These are phyloP conservation scores for Piprites chloris DNA, from an alignment of 2,113 vertebrate species.

Conservation along the genomic window DNA sequence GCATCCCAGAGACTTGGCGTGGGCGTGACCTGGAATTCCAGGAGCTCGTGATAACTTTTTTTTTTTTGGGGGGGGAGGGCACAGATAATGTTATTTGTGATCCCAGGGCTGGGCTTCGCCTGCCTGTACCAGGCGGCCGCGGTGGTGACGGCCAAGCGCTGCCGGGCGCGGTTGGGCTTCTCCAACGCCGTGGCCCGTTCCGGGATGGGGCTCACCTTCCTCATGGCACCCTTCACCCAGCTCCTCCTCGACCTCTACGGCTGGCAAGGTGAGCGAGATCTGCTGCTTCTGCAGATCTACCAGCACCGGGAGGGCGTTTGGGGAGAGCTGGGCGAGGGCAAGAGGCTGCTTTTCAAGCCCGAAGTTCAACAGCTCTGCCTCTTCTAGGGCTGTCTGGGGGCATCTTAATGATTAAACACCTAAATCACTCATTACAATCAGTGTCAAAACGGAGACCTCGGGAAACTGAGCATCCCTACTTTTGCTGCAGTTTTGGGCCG, in stretches of 20 bases:
- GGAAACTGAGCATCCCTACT: not conserved
- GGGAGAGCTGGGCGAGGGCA: not conserved
- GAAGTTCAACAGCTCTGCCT: not conserved
- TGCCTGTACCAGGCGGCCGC: slow-evolving; percentile 86
- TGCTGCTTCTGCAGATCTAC: fast-evolving
- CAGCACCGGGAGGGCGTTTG: fast-evolving
- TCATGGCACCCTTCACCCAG: slow-evolving; percentile 87
- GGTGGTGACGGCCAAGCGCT: slow-evolving; percentile 82
- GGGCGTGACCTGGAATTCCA: fast-evolving
- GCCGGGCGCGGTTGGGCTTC: slow-evolving; percentile 81
- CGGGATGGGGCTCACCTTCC: slow-evolving; percentile 91
- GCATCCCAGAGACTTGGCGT: not conserved
- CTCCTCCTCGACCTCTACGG: slow-evolving; percentile 83
- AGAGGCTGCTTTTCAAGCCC: not conserved
- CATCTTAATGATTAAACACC: not conserved
- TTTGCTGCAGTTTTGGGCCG: not conserved
- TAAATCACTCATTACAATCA: not conserved
- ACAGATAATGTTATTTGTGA: fast-evolving
- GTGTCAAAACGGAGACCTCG: not conserved
- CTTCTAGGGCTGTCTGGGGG: not conserved
- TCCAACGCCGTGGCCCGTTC: slow-evolving; percentile 85
- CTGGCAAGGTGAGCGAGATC: slow-evolving; percentile 83
- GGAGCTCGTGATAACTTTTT: fast-evolving
- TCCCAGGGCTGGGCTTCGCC: slow-evolving; percentile 84
- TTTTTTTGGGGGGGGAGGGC: not conserved